These are phyloP conservation scores for Raphicerus campestris DNA, from an alignment of 2,113 vertebrate species.

Conservation along the genomic window DNA sequence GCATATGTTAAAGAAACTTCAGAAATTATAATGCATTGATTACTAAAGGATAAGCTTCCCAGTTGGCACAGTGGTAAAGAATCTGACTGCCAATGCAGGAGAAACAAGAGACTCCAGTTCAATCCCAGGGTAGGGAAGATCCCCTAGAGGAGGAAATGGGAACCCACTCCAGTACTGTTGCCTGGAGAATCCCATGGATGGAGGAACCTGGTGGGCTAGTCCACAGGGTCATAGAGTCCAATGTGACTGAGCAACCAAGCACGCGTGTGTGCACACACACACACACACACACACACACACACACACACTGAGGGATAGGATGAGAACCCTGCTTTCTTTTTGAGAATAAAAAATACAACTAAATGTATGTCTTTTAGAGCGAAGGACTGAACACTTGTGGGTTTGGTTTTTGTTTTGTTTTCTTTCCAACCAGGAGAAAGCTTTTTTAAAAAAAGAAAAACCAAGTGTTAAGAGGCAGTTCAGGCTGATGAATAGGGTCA, in stretches of 20 bases:
- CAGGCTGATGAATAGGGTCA: background rate
- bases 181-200: background rate
- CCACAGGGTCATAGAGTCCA: background rate
- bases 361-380: background rate
- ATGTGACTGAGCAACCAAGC: background rate
- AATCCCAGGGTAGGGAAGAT: background rate
- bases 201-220: background rate
- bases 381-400: background rate
- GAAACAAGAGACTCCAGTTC: background rate
- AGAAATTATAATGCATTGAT: background rate
- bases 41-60: background rate
- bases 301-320: background rate
- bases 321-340: background rate
- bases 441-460: too few relatives aligned
- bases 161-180: background rate
- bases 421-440: background rate
- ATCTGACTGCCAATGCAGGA: background rate
- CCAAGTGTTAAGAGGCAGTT: background rate
- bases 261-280: rapidly evolving
- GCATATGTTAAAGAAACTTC: background rate
- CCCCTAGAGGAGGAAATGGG: background rate
- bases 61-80: background rate
- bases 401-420: background rate
- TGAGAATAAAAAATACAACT: conserved; percentile 17
- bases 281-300: background rate